Base-by-base conservation (phyloP, 2,113 vertebrate species). In the Semicossyphus pulcher region DNA sequence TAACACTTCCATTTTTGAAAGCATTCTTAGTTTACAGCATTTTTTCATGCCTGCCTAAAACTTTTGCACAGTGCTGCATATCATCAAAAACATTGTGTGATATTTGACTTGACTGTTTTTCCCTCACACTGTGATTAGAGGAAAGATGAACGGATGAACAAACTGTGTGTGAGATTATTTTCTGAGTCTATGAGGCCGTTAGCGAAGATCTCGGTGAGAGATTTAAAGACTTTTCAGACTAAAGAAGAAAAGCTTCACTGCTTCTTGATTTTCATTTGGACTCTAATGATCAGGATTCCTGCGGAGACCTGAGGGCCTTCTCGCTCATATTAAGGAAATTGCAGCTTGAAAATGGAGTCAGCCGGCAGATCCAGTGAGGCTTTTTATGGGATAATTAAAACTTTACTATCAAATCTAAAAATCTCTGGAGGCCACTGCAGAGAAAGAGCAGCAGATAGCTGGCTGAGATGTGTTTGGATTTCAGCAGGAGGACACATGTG, bases 381-480 rank as follows among this genome's bases (percentile, higher is more conserved):
- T 47, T 77, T 83, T 78, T 71, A 80, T 76, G 54, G 9, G 20
- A 68, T 83, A 85, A 89, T 90, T 86, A 88, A 88, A 85, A 79
- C 60, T 81, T 72, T 44, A 72, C 53, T 69, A 77, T 89, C 45
- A 79, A 81, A 83, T 80, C 36, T 32, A n/a, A 57, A 79, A 66
- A 34, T 71, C 71, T 74, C 78, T 62, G 1, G 68, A 66, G 84
- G 72, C 56, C 72, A 48, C 21, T 39, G 66, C 42, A 37, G 61
- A 66, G 75, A 61, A 61, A 45, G 37, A 71, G 53, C 62, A 42
- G 63, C 42, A 39, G 44, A 60, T 53, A 23, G 29, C 72, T 56
- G 15, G 61, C 25, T 62, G 69, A 79, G 70, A 41, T 47, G 64
- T 67, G 58, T 72, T 60, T 65, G 73, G 54, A 75, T 75, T 73